phyloP scores from a whole-genome alignment of 2,888 invertebrate species.

The Metacarcinus magister region DNA sequence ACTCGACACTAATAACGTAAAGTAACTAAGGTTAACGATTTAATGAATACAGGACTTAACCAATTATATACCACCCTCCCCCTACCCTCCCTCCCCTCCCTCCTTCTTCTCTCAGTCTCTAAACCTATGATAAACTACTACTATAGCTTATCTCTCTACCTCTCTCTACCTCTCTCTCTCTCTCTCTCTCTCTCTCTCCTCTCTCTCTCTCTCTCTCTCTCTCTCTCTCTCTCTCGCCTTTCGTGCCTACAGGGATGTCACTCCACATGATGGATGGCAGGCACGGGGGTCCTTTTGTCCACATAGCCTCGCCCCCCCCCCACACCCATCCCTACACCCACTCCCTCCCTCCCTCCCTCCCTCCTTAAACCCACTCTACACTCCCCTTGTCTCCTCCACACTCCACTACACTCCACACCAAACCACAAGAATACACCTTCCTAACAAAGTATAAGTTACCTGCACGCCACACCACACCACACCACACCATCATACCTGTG shows the following conservation, averaged over 20 bases:
- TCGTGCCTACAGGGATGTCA: not conserved
- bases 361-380: not conserved
- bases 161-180: not conserved
- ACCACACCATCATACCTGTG: not conserved
- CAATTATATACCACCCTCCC: not conserved
- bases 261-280: slow-evolving; percentile 4
- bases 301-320: not conserved
- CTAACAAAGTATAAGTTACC: not conserved
- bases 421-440: not conserved
- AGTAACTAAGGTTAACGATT: not conserved
- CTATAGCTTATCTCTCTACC: not conserved
- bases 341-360: not conserved
- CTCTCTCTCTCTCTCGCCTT: not conserved
- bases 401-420: not conserved
- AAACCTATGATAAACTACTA: not conserved
- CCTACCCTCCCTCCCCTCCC: not conserved
- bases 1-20: slow-evolving; percentile 1
- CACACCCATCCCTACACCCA: not conserved
- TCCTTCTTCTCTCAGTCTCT: not conserved
- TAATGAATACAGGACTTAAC: not conserved
- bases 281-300: not conserved
- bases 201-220: slow-evolving; percentile 31
- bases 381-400: not conserved
- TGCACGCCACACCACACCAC: not conserved
- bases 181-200: not conserved